phyloP scores from a whole-genome alignment of 2,888 invertebrate genomes.

The Drosophila koepferae region DNA sequence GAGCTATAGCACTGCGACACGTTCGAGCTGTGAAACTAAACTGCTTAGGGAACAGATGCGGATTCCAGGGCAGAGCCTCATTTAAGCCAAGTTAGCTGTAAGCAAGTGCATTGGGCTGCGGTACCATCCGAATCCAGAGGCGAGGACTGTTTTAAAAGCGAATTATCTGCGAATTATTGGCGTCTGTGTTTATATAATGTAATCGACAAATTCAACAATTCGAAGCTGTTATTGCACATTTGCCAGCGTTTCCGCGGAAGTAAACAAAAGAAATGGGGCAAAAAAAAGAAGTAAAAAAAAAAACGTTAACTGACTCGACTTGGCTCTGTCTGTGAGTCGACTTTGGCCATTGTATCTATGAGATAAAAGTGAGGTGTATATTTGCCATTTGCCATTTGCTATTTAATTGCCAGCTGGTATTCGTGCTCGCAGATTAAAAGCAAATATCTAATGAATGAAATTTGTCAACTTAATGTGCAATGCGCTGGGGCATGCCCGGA shows the following conservation, averaged over 20 bases:
- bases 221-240: conserved; percentile 69
- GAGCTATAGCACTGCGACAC: conserved; percentile 20
- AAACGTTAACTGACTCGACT: conserved; percentile 7
- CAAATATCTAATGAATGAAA: conserved; percentile 71
- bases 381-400: conserved; percentile 22
- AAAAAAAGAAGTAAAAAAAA: not conserved
- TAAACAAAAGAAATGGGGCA: conserved; percentile 41
- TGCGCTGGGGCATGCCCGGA: conserved; percentile 56
- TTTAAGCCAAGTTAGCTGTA: conserved; percentile 17
- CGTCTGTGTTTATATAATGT: conserved; percentile 76
- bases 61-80: conserved; percentile 5
- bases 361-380: conserved; percentile 7
- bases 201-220: conserved; percentile 65
- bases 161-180: conserved; percentile 39
- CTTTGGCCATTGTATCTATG: conserved; percentile 15
- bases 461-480: conserved; percentile 76
- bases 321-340: not conserved
- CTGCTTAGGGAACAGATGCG: conserved; percentile 24
- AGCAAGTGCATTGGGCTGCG: conserved; percentile 19
- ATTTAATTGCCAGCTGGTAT: conserved; percentile 70
- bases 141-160: conserved; percentile 57
- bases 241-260: conserved; percentile 48
- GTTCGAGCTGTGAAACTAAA: conserved; percentile 41
- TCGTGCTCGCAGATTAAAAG: too few species aligned
- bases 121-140: conserved; percentile 46